phyloP scores from a whole-genome alignment of 2,888 invertebrate species.

The Drosophila leonis region DNA sequence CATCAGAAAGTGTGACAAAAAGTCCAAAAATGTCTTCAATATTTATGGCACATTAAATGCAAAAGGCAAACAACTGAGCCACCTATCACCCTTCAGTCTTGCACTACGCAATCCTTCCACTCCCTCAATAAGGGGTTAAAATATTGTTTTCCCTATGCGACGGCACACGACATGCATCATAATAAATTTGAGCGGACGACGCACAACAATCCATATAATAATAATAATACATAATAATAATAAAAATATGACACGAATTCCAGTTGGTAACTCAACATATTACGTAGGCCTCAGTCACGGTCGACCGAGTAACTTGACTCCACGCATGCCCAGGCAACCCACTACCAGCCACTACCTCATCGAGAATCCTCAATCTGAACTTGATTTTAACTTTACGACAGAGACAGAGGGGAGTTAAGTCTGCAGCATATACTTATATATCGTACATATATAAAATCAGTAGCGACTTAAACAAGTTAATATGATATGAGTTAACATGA shows the following conservation, averaged over 20 bases:
- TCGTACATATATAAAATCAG: no score
- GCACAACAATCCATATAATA: conserved; percentile 35
- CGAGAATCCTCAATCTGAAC: background rate
- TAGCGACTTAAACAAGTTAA: no score
- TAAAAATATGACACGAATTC: conserved; percentile 34
- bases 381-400: conserved; percentile 15
- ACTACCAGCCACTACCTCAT: background rate
- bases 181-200: conserved; percentile 52
- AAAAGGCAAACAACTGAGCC: conserved; percentile 20
- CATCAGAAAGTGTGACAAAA: conserved; percentile 5
- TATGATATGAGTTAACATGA: no score
- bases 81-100: background rate
- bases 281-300: background rate
- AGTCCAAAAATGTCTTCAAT: conserved; percentile 25
- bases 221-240: conserved; percentile 30
- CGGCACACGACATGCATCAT: conserved; percentile 70
- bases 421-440: background rate
- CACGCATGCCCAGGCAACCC: background rate
- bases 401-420: background rate
- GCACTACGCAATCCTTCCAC: background rate
- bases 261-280: conserved; percentile 37
- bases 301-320: background rate
- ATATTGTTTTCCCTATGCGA: conserved; percentile 50
- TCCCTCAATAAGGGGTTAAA: conserved; percentile 41
- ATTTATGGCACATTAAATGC: conserved; percentile 50